Evolutionary conservation across 2,113 vertebrate species (phyloP).

Genomic region (Nanorana parkeri): DNA sequence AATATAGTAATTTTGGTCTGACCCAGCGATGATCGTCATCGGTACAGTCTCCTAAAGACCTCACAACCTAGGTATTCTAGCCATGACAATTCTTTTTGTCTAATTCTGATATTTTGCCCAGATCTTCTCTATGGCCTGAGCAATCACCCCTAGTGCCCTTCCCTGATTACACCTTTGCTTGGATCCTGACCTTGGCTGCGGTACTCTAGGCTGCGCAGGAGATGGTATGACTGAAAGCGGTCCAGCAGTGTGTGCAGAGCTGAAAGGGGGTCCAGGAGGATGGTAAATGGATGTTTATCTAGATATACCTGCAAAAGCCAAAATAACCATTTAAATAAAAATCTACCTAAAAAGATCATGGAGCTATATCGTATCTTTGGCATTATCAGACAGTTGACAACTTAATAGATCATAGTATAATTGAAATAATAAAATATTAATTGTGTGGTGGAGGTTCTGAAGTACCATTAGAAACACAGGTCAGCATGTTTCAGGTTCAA

Average conservation of each 20-base stretch:
- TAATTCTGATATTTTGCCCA: too few relatives aligned
- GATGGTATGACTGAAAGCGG: slow-evolving; percentile 72
- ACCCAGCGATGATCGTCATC: too few relatives aligned
- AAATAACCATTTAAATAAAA: neutral
- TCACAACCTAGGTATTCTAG: too few relatives aligned
- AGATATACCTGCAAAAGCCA: slow-evolving; percentile 66
- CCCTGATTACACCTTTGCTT: neutral
- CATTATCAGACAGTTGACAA: neutral
- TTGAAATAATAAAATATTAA: too few relatives aligned
- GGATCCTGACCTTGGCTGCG: slow-evolving; percentile 64
- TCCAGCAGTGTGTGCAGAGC: slow-evolving; percentile 73
- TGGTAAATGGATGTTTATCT: slow-evolving; percentile 66
- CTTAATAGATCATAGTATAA: too few relatives aligned
- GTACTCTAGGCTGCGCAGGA: slow-evolving; percentile 72
- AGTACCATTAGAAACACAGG: neutral
- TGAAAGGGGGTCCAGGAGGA: slow-evolving; percentile 74
- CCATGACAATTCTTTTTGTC: too few relatives aligned
- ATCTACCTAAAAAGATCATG: neutral
- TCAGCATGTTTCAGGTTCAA: too few relatives aligned
- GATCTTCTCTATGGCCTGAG: too few relatives aligned
- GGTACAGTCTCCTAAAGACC: too few relatives aligned
- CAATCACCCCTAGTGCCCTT: too few relatives aligned
- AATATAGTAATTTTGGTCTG: too few relatives aligned
- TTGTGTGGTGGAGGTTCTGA: neutral
- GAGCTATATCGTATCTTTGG: neutral